Conservation (phyloP, 1,140 invertebrate genomes). For the Diorhabda elongata region DNA sequence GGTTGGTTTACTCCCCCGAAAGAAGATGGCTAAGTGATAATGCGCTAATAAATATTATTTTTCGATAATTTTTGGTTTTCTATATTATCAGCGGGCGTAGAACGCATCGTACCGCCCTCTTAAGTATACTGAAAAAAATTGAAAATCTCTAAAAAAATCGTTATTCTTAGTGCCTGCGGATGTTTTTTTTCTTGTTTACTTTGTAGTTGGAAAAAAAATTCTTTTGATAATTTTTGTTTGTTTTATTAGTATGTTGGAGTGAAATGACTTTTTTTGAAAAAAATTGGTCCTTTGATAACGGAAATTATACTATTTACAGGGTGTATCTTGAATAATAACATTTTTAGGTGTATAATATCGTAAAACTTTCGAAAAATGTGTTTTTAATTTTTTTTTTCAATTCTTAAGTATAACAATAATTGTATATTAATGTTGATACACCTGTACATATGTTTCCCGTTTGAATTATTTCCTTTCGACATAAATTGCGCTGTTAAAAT, state of each 20-base stretch:
- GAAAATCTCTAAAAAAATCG: conserved; percentile 21
- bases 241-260: conserved; percentile 10
- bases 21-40: conserved; percentile 72
- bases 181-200: conserved; percentile 9
- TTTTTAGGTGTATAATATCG: no score
- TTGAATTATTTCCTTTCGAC: no score
- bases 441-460: no score
- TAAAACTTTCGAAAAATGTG: no score
- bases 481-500: no score
- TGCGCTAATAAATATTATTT: conserved; percentile 27
- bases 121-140: conserved; percentile 19
- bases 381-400: no score
- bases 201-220: no score
- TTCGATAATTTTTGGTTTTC: conserved; percentile 12
- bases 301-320: no score
- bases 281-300: no score
- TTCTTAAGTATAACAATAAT: no score
- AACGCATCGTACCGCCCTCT: conserved; percentile 16
- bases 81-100: conserved; percentile 14
- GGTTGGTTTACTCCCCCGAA: conserved; percentile 85
- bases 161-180: conserved; percentile 35
- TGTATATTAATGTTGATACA: no score
- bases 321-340: no score
- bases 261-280: conserved; percentile 3
- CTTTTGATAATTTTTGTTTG: not conserved